Conservation (phyloP, 2,797 vertebrate species). For the Lepidocolaptes lacrymiger region DNA sequence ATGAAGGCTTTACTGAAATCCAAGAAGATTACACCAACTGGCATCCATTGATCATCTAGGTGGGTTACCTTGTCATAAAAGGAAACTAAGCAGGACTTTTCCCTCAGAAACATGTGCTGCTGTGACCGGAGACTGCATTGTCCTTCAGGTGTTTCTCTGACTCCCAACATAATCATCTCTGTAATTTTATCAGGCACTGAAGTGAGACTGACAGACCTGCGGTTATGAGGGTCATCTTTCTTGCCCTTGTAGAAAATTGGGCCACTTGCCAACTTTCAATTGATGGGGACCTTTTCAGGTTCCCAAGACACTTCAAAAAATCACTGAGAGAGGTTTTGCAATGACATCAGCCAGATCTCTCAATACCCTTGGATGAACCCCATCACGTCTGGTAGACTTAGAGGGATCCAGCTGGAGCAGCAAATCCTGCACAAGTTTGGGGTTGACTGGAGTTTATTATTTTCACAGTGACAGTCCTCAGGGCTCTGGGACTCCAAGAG, state of each 20-base stretch:
- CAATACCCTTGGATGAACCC: neutral
- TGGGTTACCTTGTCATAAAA: neutral
- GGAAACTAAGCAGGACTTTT: neutral
- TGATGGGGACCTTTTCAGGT: accelerated
- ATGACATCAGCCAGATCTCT: neutral
- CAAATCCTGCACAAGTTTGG: neutral
- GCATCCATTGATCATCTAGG: neutral
- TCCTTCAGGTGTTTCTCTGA: neutral
- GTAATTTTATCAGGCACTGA: neutral
- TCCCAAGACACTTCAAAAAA: neutral
- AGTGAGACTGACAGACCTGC: neutral
- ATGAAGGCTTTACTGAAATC: neutral
- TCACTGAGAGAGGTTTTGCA: neutral
- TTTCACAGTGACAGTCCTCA: neutral
- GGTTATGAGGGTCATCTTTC: neutral
- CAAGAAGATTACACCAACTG: neutral
- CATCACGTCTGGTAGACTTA: neutral
- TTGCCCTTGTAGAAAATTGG: neutral
- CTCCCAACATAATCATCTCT: neutral
- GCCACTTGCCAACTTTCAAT: neutral
- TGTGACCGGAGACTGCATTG: neutral
- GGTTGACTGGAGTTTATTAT: neutral
- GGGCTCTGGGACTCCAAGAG: neutral
- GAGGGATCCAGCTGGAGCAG: neutral
- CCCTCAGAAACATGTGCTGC: neutral